Evolutionary conservation across 2,888 invertebrate genomes (phyloP).

Genomic region (Patella caerulea): DNA sequence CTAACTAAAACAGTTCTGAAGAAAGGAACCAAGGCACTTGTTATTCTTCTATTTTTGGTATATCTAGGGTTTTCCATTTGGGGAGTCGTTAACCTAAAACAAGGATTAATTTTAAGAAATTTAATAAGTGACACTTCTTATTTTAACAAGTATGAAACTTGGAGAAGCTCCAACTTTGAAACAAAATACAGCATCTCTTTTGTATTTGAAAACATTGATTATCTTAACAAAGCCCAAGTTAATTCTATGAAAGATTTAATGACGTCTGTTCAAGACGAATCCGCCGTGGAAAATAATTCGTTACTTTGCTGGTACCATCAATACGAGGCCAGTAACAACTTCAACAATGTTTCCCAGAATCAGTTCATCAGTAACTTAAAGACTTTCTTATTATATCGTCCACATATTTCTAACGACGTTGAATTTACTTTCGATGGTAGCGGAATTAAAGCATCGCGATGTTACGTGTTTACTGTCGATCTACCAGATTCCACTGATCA

Average conservation of each 20-base stretch:
- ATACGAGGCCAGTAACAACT: constrained; percentile 3
- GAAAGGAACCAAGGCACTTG: not conserved
- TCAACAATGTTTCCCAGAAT: constrained; percentile 9
- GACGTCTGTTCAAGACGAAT: not conserved
- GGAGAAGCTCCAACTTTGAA: constrained; percentile 37
- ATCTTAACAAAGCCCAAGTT: constrained; percentile 15
- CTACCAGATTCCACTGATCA: constrained; percentile 81
- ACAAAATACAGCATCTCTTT: constrained; percentile 41
- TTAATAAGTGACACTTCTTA: constrained; percentile 26
- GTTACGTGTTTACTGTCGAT: constrained; percentile 89
- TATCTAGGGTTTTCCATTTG: not conserved
- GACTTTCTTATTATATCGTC: constrained; percentile 21
- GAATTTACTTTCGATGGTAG: constrained; percentile 33
- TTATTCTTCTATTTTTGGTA: not conserved
- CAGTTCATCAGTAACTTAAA: constrained; percentile 21
- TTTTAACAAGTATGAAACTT: constrained; percentile 38
- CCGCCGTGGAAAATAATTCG: not conserved
- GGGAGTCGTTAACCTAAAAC: not conserved
- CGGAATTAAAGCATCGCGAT: constrained; percentile 85
- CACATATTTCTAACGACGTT: constrained; percentile 44
- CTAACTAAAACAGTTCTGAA: constrained; percentile 41
- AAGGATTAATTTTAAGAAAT: constrained; percentile 1
- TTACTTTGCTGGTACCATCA: constrained; percentile 17
- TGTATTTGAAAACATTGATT: constrained; percentile 35
- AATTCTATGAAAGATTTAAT: not conserved